These are phyloP conservation scores for Listronotus oregonensis DNA, from an alignment of 1,140 invertebrate genomes.

Conservation along the genomic window DNA sequence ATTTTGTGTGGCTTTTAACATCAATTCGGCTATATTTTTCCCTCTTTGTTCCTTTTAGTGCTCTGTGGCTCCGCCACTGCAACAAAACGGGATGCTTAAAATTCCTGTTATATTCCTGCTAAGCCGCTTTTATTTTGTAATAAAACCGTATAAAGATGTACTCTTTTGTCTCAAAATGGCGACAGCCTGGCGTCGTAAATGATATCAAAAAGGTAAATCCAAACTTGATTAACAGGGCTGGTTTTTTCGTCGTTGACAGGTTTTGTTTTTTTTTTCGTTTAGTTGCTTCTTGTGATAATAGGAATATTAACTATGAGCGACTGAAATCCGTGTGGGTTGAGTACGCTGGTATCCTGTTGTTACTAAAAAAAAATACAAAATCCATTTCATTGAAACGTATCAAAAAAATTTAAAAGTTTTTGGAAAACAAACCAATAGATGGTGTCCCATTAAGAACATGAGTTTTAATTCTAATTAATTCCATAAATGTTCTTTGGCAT, in stretches of 20 bases:
- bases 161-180: slow-evolving; percentile 16
- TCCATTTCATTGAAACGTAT: too few relatives aligned
- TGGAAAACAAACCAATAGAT: too few relatives aligned
- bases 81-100: slow-evolving; percentile 6
- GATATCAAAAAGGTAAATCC: slow-evolving; percentile 22
- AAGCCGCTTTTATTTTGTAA: slow-evolving; percentile 28
- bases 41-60: too few relatives aligned
- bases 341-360: too few relatives aligned
- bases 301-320: slow-evolving; percentile 12
- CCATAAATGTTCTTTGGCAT: too few relatives aligned
- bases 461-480: too few relatives aligned
- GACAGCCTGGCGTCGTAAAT: slow-evolving; percentile 24
- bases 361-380: too few relatives aligned
- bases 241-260: slow-evolving; percentile 2
- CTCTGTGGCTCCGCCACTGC: background rate
- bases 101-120: slow-evolving; percentile 23
- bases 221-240: slow-evolving; percentile 16
- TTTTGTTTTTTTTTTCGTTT: slow-evolving; percentile 19
- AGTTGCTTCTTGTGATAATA: slow-evolving; percentile 3
- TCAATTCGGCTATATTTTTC: too few relatives aligned
- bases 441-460: too few relatives aligned
- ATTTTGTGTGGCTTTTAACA: too few relatives aligned
- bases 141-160: slow-evolving; percentile 28
- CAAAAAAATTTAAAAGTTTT: too few relatives aligned
- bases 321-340: background rate